Conservation (phyloP, 2,113 vertebrate species). For the Tretioscincus oriximinensis region DNA sequence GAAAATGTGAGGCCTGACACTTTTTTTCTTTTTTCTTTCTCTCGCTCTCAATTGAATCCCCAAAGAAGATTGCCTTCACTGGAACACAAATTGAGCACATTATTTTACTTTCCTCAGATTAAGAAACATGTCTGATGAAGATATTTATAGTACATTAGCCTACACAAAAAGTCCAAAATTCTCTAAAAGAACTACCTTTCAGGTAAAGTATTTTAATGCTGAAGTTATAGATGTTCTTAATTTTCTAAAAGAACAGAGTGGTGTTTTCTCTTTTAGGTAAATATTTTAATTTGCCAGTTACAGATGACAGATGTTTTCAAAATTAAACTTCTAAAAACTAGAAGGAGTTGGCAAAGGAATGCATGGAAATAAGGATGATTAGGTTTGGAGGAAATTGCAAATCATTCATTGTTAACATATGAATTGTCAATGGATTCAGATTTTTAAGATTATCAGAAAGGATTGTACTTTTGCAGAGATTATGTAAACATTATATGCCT, state of each 20-base stretch:
- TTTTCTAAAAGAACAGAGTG: not conserved
- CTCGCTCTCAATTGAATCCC: not conserved
- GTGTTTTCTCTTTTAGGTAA: not conserved
- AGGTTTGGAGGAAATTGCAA: not conserved
- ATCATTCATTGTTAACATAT: not conserved
- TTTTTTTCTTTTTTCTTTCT: not conserved
- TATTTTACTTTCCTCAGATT: not conserved
- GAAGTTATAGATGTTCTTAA: slow-evolving; percentile 1
- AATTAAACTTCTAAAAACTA: not conserved
- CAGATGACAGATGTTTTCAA: not conserved
- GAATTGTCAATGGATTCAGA: not conserved
- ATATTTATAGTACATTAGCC: slow-evolving; percentile 74
- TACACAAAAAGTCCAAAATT: slow-evolving; percentile 81
- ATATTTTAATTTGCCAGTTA: not conserved
- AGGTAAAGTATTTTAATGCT: slow-evolving; percentile 70
- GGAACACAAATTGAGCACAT: slow-evolving; percentile 1
- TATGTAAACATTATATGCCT: not conserved
- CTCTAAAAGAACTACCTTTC: slow-evolving; percentile 84
- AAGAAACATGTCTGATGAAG: slow-evolving; percentile 63
- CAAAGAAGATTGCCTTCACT: not conserved
- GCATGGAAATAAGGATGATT: not conserved
- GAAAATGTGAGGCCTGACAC: not conserved
- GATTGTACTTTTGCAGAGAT: not conserved
- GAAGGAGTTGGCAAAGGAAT: not conserved
- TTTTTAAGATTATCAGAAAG: not conserved